Evolutionary conservation across 1,140 invertebrate species (phyloP).

Genomic region (Geopemphigus sp.): DNA sequence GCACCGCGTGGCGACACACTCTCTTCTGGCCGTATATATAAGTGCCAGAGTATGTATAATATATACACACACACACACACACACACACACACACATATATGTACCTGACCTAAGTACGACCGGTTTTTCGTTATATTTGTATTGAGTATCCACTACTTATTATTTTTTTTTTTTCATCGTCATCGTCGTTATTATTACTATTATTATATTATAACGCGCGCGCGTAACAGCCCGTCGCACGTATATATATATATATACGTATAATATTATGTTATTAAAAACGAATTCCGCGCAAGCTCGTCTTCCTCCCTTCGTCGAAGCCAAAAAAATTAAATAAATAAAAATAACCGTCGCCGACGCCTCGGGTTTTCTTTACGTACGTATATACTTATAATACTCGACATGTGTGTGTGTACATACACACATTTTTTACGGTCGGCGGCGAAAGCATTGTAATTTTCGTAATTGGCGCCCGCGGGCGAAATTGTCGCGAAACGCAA

Average conservation of each 20-base stretch:
- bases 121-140: conserved; percentile 40
- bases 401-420: not conserved
- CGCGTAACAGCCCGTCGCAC: not conserved
- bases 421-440: not conserved
- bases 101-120: not conserved
- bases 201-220: conserved; percentile 19
- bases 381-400: too few species aligned
- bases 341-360: not conserved
- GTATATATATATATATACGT: not conserved
- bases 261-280: conserved; percentile 27
- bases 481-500: conserved; percentile 22
- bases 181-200: not conserved
- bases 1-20: too few species aligned
- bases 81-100: not conserved
- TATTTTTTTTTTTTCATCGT: not conserved
- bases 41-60: too few species aligned
- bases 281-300: conserved; percentile 8
- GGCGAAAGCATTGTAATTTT: conserved; percentile 33
- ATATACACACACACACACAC: too few species aligned
- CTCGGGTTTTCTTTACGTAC: not conserved
- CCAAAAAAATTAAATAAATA: not conserved
- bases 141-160: not conserved
- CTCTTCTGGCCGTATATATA: not conserved
- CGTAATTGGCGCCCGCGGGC: conserved; percentile 27
- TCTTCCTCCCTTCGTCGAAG: not conserved